These are phyloP conservation scores for Brachionus koreanus DNA, from an alignment of 1,140 invertebrate genomes.

Conservation along the genomic window DNA sequence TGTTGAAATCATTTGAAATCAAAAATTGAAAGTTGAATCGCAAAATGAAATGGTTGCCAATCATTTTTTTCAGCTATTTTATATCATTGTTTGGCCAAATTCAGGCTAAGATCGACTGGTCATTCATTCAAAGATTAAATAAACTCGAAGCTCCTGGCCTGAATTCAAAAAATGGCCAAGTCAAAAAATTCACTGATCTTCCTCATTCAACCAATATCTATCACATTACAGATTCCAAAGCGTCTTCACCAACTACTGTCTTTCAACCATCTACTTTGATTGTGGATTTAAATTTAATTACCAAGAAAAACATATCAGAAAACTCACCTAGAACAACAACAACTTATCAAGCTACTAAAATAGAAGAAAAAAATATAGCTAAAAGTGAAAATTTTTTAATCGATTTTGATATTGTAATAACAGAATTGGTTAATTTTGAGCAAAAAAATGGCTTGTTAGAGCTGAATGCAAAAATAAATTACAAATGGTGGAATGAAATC, in stretches of 20 bases:
- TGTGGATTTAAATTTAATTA: not conserved
- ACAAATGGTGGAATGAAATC: slow-evolving; percentile 39
- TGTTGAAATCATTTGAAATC: not conserved
- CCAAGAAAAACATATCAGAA: not conserved
- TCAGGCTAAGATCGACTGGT: not conserved
- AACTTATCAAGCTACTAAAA: not conserved
- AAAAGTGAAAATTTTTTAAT: not conserved
- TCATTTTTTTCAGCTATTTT: not conserved
- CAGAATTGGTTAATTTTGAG: slow-evolving; percentile 23
- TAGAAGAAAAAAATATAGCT: not conserved
- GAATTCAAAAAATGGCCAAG: not conserved
- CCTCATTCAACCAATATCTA: not conserved
- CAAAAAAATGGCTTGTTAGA: slow-evolving; percentile 11
- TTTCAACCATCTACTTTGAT: not conserved
- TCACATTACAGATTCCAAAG: not conserved
- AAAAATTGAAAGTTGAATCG: not conserved
- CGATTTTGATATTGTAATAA: slow-evolving; percentile 36
- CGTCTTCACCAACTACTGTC: not conserved
- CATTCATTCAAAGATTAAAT: not conserved
- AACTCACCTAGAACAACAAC: not conserved
- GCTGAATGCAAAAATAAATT: not conserved
- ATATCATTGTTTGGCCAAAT: not conserved
- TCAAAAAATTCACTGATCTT: not conserved
- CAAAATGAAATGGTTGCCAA: not conserved
- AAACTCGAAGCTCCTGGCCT: not conserved